Evolutionary conservation across 1,140 invertebrate species (phyloP).

Genomic region (Temnothorax longispinosus): DNA sequence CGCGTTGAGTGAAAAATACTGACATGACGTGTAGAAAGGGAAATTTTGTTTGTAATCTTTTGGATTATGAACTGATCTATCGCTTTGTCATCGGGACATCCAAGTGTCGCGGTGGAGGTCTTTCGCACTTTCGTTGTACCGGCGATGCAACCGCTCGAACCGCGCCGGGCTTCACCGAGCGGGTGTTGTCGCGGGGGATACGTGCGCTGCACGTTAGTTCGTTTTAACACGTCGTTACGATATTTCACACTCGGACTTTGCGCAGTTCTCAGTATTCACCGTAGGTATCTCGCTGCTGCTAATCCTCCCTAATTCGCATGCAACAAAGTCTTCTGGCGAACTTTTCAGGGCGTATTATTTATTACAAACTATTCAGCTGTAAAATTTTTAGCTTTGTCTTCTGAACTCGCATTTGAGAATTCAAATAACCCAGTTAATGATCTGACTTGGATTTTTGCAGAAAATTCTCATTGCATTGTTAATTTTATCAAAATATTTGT

Average conservation of each 20-base stretch:
- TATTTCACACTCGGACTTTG: constrained; percentile 76
- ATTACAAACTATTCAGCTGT: neutral
- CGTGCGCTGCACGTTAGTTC: constrained; percentile 71
- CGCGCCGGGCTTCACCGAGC: constrained; percentile 1
- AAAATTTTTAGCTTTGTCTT: neutral
- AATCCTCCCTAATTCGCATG: constrained; percentile 23
- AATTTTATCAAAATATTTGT: neutral
- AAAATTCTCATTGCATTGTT: neutral
- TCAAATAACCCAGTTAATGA: neutral
- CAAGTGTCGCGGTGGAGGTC: neutral
- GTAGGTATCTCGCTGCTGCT: constrained; percentile 43
- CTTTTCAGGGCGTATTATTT: constrained; percentile 1
- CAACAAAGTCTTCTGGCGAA: neutral
- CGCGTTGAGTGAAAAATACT: neutral
- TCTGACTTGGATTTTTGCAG: neutral
- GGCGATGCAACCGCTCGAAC: neutral
- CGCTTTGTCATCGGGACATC: neutral
- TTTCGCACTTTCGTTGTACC: constrained; percentile 4
- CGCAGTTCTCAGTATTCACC: constrained; percentile 51
- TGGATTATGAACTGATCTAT: neutral
- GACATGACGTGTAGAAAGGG: neutral
- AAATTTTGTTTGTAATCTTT: neutral
- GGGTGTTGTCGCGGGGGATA: constrained; percentile 40
- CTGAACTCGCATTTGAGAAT: neutral
- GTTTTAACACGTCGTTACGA: constrained; percentile 81